These are phyloP conservation scores for Caenorhabditis brenneri DNA, from an alignment of 1,140 invertebrate genomes.

Conservation along the genomic window DNA sequence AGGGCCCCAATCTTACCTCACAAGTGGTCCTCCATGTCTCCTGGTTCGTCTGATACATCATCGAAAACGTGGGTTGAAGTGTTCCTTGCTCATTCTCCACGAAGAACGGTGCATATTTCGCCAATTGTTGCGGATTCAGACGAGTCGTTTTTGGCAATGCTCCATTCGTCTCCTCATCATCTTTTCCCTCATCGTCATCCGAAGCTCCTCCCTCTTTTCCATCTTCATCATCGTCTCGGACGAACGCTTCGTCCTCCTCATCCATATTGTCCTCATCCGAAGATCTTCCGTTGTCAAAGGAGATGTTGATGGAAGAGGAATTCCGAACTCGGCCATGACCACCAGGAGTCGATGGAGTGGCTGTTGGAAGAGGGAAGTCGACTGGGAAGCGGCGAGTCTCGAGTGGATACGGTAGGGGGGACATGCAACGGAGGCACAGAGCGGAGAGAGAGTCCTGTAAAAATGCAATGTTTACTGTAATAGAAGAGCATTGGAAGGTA, in stretches of 20 bases:
- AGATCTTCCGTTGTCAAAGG: conserved; percentile 58
- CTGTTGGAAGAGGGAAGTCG: conserved; percentile 50
- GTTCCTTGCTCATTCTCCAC: conserved; percentile 56
- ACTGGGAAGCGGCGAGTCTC: conserved; percentile 57
- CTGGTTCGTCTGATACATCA: conserved; percentile 21
- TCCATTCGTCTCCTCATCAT: neutral
- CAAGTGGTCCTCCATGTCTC: conserved; percentile 16
- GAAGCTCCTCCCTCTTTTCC: conserved; percentile 45
- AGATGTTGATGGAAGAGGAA: conserved; percentile 13
- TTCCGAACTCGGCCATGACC: conserved; percentile 29
- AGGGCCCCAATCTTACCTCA: neutral
- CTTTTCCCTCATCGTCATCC: conserved; percentile 52
- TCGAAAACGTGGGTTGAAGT: neutral
- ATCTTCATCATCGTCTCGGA: conserved; percentile 52
- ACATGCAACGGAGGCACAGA: conserved; percentile 63
- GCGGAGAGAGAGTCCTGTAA: conserved; percentile 66
- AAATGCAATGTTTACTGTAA: neutral
- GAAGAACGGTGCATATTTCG: conserved; percentile 54
- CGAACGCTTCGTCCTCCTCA: conserved; percentile 47
- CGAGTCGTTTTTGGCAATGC: conserved; percentile 42
- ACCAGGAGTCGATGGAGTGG: conserved; percentile 22
- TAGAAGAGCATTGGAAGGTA: neutral
- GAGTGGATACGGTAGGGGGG: conserved; percentile 58
- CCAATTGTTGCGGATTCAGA: conserved; percentile 32
- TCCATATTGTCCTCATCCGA: conserved; percentile 60